A percentile compares a stretch with the other conserved stretches of the same genome.
Conservation (phyloP, 2,888 invertebrate species). For the Chrysolina haemoptera region DNA sequence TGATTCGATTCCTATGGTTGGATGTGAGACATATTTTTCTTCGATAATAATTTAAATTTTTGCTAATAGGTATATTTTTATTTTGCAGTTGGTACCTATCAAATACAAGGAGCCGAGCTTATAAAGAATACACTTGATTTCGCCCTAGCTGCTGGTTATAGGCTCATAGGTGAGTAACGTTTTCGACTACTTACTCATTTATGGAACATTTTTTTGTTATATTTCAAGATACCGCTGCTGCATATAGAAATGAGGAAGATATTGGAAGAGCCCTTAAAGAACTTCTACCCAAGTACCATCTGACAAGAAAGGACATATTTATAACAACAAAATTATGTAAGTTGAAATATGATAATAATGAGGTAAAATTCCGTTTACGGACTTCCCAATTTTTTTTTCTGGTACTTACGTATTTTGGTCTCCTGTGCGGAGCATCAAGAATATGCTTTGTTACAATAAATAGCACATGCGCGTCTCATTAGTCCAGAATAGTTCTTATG, state of each 20-base stretch:
- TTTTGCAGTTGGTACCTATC: conserved; percentile 77
- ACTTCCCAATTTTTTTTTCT: too few species aligned
- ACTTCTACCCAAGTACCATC: conserved; percentile 78
- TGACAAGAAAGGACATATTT: conserved; percentile 82
- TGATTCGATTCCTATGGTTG: conserved; percentile 73
- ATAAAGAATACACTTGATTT: conserved; percentile 74
- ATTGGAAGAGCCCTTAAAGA: conserved; percentile 78
- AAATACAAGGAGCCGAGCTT: conserved; percentile 71
- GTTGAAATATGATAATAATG: too few species aligned
- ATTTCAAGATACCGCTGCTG: conserved; percentile 82
- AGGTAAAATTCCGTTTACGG: too few species aligned
- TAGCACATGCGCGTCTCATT: too few species aligned
- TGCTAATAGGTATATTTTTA: conserved; percentile 2
- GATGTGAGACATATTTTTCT: conserved; percentile 69
- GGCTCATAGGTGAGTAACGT: conserved; percentile 77
- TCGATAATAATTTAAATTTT: conserved; percentile 2
- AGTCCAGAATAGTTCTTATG: too few species aligned
- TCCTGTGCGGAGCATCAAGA: too few species aligned
- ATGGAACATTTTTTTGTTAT: neutral
- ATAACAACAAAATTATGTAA: conserved; percentile 86
- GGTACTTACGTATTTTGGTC: too few species aligned
- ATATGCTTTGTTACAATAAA: too few species aligned
- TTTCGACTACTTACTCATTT: conserved; percentile 15
- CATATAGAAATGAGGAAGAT: conserved; percentile 82
- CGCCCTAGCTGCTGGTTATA: conserved; percentile 79